A percentile compares a stretch with the other conserved stretches of the same genome.
These are phyloP conservation scores for Micropoecilia bifurca DNA, from an alignment of 2,797 vertebrate genomes.

Conservation along the genomic window DNA sequence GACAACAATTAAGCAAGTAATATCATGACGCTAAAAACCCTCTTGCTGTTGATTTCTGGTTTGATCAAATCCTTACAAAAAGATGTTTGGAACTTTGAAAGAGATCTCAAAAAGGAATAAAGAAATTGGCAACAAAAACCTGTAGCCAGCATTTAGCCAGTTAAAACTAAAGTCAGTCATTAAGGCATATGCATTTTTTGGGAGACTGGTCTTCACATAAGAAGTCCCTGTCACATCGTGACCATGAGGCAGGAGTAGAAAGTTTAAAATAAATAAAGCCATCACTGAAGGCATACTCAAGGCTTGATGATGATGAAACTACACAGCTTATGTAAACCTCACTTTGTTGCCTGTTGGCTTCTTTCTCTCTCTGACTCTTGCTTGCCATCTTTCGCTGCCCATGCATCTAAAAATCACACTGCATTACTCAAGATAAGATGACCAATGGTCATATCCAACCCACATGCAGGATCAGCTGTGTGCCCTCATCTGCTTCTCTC, in stretches of 20 bases:
- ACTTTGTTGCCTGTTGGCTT: slow-evolving; percentile 35
- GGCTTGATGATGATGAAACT: slow-evolving; percentile 50
- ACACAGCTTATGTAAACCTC: slow-evolving; percentile 67
- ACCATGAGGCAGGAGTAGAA: background rate
- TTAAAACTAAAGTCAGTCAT: background rate
- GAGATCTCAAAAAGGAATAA: background rate
- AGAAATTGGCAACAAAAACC: background rate
- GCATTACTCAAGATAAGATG: slow-evolving; percentile 31
- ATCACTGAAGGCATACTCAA: slow-evolving; percentile 12
- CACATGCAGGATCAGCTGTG: slow-evolving; percentile 39
- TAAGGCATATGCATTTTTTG: background rate
- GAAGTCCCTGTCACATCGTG: background rate
- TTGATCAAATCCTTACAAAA: background rate
- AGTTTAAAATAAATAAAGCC: slow-evolving; percentile 13
- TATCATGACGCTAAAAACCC: background rate
- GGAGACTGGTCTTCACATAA: background rate
- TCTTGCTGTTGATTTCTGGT: background rate
- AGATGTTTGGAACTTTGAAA: background rate
- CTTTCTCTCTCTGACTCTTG: slow-evolving; percentile 19
- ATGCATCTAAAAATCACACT: slow-evolving; percentile 39
- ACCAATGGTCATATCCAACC: slow-evolving; percentile 43
- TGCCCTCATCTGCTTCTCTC: slow-evolving; percentile 44
- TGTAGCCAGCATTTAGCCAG: background rate
- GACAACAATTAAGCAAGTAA: background rate
- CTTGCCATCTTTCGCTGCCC: slow-evolving; percentile 18